Conservation (phyloP, 2,797 vertebrate species). For the Hipposideros larvatus region DNA sequence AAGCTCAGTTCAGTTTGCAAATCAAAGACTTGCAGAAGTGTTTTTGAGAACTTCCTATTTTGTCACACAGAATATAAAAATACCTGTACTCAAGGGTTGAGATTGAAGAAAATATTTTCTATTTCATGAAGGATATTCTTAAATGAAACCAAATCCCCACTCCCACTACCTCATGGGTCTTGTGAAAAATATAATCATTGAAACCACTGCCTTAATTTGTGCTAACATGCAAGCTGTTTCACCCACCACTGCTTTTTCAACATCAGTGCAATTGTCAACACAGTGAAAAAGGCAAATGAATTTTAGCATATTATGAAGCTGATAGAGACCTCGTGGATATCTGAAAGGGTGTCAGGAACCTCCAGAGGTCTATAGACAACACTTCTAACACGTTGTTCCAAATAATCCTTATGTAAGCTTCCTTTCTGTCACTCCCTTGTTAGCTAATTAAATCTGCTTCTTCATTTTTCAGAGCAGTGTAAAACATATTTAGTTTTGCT, state of each 20-base stretch:
- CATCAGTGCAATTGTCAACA: not conserved
- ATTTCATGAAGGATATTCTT: not conserved
- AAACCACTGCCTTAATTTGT: not conserved
- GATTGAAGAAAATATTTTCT: slow-evolving; percentile 8
- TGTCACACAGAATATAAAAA: slow-evolving; percentile 10
- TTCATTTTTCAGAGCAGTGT: slow-evolving; percentile 23
- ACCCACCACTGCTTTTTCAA: not conserved
- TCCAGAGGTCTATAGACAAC: not conserved
- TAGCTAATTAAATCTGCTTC: not conserved
- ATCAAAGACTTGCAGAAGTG: not conserved
- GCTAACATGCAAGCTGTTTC: not conserved
- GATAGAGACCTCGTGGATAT: not conserved
- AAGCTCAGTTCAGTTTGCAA: not conserved
- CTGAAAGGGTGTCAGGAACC: not conserved
- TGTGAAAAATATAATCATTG: not conserved
- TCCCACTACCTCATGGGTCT: rapidly evolving
- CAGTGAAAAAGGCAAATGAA: not conserved
- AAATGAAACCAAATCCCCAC: not conserved
- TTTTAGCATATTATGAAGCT: not conserved
- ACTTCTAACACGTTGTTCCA: not conserved
- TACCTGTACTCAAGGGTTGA: not conserved
- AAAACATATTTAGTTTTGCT: not conserved
- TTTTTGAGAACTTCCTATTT: slow-evolving; percentile 48
- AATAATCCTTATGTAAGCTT: not conserved
- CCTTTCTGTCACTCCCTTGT: not conserved